Conservation (phyloP, 2,113 vertebrate species). For the Mesitornis unicolor region DNA sequence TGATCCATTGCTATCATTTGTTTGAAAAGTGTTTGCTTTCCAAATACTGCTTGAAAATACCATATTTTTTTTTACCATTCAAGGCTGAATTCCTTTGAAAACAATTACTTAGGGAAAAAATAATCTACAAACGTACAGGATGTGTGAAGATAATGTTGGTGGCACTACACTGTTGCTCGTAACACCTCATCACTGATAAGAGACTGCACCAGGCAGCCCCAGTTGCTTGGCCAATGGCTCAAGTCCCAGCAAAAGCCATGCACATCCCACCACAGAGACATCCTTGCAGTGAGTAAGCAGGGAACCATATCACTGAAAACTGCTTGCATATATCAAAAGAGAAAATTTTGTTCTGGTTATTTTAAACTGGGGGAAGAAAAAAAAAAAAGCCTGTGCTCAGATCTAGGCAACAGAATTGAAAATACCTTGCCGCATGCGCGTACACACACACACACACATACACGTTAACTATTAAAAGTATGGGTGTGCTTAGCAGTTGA, state of each 20-base stretch:
- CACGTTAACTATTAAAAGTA: not conserved
- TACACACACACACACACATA: not conserved
- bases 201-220: not conserved
- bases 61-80: not conserved
- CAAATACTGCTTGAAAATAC: not conserved
- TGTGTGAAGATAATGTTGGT: not conserved
- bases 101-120: not conserved
- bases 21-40: not conserved
- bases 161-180: not conserved
- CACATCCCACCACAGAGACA: rapidly evolving
- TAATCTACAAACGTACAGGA: not conserved
- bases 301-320: not conserved
- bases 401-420: not conserved
- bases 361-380: not conserved
- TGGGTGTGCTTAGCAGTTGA: conserved; percentile 21
- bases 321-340: not conserved
- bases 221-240: rapidly evolving
- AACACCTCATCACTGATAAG: not conserved
- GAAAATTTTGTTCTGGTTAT: not conserved
- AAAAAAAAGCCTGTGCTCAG: not conserved
- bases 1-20: rapidly evolving
- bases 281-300: not conserved
- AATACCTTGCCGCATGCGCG: not conserved
- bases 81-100: not conserved
- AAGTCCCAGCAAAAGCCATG: not conserved